Base-by-base conservation (phyloP, 2,113 vertebrate species). In the Myrmophylax atrothorax region DNA sequence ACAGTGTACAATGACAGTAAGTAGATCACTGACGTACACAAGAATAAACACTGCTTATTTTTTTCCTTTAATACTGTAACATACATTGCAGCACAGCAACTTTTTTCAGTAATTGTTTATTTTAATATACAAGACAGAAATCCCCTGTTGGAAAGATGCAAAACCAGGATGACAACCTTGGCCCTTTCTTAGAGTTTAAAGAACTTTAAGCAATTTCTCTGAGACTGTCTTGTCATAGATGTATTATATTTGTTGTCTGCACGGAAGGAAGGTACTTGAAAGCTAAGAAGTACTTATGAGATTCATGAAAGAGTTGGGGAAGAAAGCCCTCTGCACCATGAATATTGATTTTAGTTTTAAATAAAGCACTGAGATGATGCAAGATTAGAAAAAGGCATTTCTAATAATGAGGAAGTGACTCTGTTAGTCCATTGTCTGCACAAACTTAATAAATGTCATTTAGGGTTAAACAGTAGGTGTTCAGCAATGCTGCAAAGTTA, bases 401-500 rank as follows among this genome's bases (percentile, higher is more conserved):
- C 89, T 84, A 94, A 91, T 93, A 95, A 95, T n/a, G 73, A 94
- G 72, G 74, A 96, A 96, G n/a, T 78, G 47, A 90, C 87, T 96
- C 63, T 14, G 2, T 69, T 70, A 64, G 79, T 84, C 85, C 72
- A 86, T 50, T 80, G 55, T 49, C 92, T 97, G 89, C 12, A 3
- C 69, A 94, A 83, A 92, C 46, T 85, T 97, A 96, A 97, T 97
- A 90, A 95, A 97, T 92, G 93, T 96, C 77, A 93, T 86, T 83
- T 86, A 87, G 89, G 93, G 85, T 96, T 97, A 92, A 93, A 94
- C 76, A 50, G 46, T 67, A 94, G 89, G 78, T 94, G 69, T 70
- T 96, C 87, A 90, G 85, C 81, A 93, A 86, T 74, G 50, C 89
- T 81, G 64, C 84, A 79, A 73, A 94, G 70, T 94, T 97, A 97